Conservation (phyloP, 1,140 invertebrate genomes). For the Euglossa dilemma region DNA sequence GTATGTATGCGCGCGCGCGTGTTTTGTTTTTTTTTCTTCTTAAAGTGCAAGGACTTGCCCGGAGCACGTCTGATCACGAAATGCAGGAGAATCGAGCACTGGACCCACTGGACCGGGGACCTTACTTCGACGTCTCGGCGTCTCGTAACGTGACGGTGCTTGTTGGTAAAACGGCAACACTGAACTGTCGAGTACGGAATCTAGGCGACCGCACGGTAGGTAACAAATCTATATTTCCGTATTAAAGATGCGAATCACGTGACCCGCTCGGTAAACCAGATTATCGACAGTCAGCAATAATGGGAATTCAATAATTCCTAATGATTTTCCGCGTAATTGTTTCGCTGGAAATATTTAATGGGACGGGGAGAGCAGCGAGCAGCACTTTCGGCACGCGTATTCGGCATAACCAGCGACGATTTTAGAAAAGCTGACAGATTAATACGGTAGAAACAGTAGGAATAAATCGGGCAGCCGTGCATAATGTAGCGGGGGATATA, state of each 20-base stretch:
- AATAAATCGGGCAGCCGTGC: background rate
- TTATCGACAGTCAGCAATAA: constrained; percentile 24
- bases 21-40: constrained; percentile 26
- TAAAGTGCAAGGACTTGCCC: constrained; percentile 73
- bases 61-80: constrained; percentile 75
- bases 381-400: background rate
- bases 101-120: constrained; percentile 84
- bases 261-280: background rate
- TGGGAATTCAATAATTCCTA: background rate
- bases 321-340: background rate
- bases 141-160: constrained; percentile 91
- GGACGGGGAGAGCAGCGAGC: no score
- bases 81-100: constrained; percentile 73
- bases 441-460: background rate
- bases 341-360: background rate
- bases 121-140: constrained; percentile 88
- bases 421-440: background rate
- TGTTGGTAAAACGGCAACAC: constrained; percentile 89
- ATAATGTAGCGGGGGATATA: background rate
- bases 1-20: background rate
- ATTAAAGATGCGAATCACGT: background rate
- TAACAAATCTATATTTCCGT: background rate
- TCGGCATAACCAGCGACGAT: no score
- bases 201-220: constrained; percentile 90
- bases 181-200: constrained; percentile 90